These are phyloP conservation scores for Epirrita christyi DNA, from an alignment of 2,888 invertebrate genomes.

Conservation along the genomic window DNA sequence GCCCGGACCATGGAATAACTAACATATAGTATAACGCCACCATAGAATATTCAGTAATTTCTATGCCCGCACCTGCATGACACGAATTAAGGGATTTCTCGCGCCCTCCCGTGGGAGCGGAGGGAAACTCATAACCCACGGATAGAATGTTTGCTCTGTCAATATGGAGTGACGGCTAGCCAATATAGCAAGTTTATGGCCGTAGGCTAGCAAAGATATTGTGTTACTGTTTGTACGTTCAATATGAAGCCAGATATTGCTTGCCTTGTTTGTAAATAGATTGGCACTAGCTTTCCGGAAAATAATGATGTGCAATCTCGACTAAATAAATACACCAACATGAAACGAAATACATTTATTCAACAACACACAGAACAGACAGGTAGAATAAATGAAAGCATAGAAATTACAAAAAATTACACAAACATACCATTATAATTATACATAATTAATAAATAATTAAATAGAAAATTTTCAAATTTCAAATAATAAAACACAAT, in stretches of 20 bases:
- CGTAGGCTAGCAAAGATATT: slow-evolving; percentile 51
- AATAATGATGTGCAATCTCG: no score
- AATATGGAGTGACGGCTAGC: slow-evolving; percentile 71
- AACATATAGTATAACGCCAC: slow-evolving; percentile 10
- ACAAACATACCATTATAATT: no score
- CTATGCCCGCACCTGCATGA: slow-evolving; percentile 72
- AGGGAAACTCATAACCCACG: slow-evolving; percentile 52
- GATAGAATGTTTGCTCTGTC: slow-evolving; percentile 72
- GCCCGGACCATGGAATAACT: slow-evolving; percentile 41
- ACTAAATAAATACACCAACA: no score
- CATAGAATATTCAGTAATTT: slow-evolving; percentile 10
- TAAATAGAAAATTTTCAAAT: no score
- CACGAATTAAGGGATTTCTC: slow-evolving; percentile 83
- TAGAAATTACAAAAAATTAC: no score
- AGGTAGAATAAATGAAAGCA: no score
- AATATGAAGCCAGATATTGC: slow-evolving; percentile 18
- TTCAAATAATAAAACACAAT: no score
- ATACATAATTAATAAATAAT: no score
- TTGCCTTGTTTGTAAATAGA: slow-evolving; percentile 1
- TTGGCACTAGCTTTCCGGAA: neutral
- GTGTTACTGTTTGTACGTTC: slow-evolving; percentile 40
- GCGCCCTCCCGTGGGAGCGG: slow-evolving; percentile 83
- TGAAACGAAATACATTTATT: no score
- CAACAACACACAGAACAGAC: no score
- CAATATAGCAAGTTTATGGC: slow-evolving; percentile 55